Conservation (phyloP, 2,888 invertebrate species). For the Macrosiphum euphorbiae region DNA sequence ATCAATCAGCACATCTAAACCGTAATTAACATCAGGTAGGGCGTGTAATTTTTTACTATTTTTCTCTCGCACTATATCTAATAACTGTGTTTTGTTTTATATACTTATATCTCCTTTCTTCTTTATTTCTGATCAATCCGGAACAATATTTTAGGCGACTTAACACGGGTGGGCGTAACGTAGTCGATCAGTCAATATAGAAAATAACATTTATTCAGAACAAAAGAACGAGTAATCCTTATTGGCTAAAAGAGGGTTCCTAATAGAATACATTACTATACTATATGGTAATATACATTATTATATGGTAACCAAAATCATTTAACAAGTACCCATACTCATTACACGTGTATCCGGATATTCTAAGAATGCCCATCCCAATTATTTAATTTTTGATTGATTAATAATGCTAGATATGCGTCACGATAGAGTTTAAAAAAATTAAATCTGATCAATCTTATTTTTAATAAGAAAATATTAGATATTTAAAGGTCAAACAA, state of each 20-base stretch:
- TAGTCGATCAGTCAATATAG: constrained; percentile 57
- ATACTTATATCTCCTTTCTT: constrained; percentile 11
- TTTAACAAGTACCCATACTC: background rate
- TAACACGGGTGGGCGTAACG: constrained; percentile 39
- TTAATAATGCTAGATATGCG: constrained; percentile 15
- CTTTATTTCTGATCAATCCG: constrained; percentile 54
- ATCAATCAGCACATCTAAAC: constrained; percentile 62
- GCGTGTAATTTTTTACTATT: constrained; percentile 52
- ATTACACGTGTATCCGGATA: background rate
- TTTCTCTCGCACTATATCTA: constrained; percentile 26
- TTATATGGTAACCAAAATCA: constrained; percentile 32
- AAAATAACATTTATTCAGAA: constrained; percentile 54
- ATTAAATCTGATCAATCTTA: constrained; percentile 45
- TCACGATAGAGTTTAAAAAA: background rate
- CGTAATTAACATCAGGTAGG: constrained; percentile 59
- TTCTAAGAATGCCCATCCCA: constrained; percentile 2
- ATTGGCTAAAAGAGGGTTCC: constrained; percentile 27
- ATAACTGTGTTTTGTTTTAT: constrained; percentile 19
- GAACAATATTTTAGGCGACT: constrained; percentile 45
- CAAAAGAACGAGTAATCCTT: constrained; percentile 41
- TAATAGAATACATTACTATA: constrained; percentile 48
- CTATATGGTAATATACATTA: constrained; percentile 38
- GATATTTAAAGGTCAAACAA: constrained; percentile 26
- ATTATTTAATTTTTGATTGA: constrained; percentile 38
- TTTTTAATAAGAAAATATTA: constrained; percentile 47